Evolutionary conservation across 2,113 vertebrate species (phyloP).

Genomic region (Silurus meridionalis): DNA sequence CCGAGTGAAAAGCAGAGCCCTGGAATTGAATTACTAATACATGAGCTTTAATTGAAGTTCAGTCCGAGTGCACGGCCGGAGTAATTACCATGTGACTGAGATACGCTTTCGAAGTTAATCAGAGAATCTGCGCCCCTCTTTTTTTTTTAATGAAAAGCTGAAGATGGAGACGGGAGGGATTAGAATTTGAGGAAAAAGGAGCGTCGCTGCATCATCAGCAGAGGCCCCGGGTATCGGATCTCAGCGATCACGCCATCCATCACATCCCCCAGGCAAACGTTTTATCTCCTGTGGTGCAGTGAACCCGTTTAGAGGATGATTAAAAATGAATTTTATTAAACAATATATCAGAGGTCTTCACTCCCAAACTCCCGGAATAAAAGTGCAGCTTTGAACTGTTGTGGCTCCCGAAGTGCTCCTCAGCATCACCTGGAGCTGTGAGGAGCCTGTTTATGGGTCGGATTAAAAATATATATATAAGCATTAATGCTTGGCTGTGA

Average conservation of each 20-base stretch:
- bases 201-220: slow-evolving; percentile 21
- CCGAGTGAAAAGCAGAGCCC: slow-evolving; percentile 43
- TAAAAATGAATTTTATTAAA: slow-evolving; percentile 47
- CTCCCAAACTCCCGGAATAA: neutral
- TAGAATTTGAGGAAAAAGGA: slow-evolving; percentile 36
- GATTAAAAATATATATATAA: neutral
- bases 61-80: slow-evolving; percentile 49
- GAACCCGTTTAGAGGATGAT: slow-evolving; percentile 35
- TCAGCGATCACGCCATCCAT: slow-evolving; percentile 37
- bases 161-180: neutral
- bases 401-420: neutral
- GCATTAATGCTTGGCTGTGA: neutral
- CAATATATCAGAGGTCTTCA: slow-evolving; percentile 26
- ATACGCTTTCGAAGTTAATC: slow-evolving; percentile 56
- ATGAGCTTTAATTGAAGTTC: slow-evolving; percentile 58
- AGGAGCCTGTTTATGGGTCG: neutral
- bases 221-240: slow-evolving; percentile 25
- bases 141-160: slow-evolving; percentile 34
- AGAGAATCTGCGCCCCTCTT: slow-evolving; percentile 34
- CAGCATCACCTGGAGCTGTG: neutral
- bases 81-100: slow-evolving; percentile 58
- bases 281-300: slow-evolving; percentile 29
- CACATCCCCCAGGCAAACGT: slow-evolving; percentile 29
- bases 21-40: slow-evolving; percentile 57
- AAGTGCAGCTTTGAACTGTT: neutral